Evolutionary conservation across 2,888 invertebrate genomes (phyloP).

Genomic region (Elegia similella): DNA sequence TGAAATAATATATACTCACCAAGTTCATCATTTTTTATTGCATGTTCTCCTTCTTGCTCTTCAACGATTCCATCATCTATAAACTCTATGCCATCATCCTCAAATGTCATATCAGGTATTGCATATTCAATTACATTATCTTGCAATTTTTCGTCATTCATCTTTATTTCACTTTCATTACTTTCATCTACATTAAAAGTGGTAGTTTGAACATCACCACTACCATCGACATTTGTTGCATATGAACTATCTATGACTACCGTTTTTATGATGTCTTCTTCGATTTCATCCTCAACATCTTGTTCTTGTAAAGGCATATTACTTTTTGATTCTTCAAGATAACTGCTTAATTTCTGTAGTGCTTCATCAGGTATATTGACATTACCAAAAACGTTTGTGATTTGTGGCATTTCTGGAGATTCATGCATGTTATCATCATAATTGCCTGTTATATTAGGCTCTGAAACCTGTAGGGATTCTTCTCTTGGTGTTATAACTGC

Average conservation of each 20-base stretch:
- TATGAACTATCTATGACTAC: constrained; percentile 9
- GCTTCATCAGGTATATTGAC: constrained; percentile 27
- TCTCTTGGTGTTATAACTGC: not conserved
- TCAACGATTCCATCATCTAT: constrained; percentile 45
- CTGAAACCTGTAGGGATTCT: not conserved
- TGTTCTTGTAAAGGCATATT: not conserved
- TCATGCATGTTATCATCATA: not conserved
- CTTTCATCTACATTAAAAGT: not conserved
- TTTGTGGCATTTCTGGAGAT: constrained; percentile 29
- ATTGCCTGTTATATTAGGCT: not conserved
- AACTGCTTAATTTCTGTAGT: constrained; percentile 6
- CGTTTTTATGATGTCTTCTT: constrained; percentile 33
- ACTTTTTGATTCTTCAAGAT: not conserved
- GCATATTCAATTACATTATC: constrained; percentile 17
- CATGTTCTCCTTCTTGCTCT: constrained; percentile 25
- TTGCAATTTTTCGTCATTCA: not conserved
- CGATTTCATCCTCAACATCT: constrained; percentile 6
- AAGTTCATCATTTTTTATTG: not conserved
- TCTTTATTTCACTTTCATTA: not conserved
- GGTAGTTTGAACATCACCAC: constrained; percentile 12
- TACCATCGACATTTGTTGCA: constrained; percentile 9
- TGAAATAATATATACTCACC: not conserved
- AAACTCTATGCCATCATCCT: constrained; percentile 52
- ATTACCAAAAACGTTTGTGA: constrained; percentile 37
- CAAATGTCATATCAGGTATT: constrained; percentile 37